These are phyloP conservation scores for Pterois miles DNA, from an alignment of 2,797 vertebrate genomes.

Conservation along the genomic window DNA sequence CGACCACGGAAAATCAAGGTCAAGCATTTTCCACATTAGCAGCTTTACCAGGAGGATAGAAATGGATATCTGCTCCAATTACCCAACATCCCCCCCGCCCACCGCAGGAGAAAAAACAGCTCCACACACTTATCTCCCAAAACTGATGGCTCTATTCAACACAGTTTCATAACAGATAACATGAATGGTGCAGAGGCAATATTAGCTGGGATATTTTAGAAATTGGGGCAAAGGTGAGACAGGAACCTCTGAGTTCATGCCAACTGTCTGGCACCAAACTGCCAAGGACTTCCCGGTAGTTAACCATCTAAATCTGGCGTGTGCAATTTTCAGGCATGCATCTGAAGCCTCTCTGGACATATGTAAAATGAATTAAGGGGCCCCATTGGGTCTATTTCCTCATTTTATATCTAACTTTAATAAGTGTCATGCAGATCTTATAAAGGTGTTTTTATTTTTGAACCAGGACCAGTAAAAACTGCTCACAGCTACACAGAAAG, in stretches of 20 bases:
- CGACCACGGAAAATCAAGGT: slow-evolving; percentile 75
- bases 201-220: slow-evolving; percentile 43
- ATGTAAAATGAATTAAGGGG: slow-evolving; percentile 21
- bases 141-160: slow-evolving; percentile 59
- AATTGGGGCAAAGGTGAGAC: slow-evolving; percentile 52
- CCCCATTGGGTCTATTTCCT: slow-evolving; percentile 5
- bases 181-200: slow-evolving; percentile 42
- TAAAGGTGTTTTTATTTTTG: slow-evolving; percentile 51
- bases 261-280: slow-evolving; percentile 51
- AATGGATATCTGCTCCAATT: slow-evolving; percentile 72
- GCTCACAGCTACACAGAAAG: slow-evolving; percentile 15
- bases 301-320: slow-evolving; percentile 13
- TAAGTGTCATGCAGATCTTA: slow-evolving; percentile 29
- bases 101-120: slow-evolving; percentile 34
- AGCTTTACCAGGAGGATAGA: slow-evolving; percentile 70
- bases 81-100: slow-evolving; percentile 27
- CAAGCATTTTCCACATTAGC: slow-evolving; percentile 80
- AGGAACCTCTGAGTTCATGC: slow-evolving; percentile 33
- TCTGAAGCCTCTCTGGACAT: slow-evolving; percentile 13
- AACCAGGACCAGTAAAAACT: slow-evolving; percentile 44
- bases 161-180: slow-evolving; percentile 51
- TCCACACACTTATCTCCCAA: slow-evolving; percentile 37
- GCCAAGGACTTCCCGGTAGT: slow-evolving; percentile 27
- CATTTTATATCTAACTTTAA: slow-evolving; percentile 35
- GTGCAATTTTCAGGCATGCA: slow-evolving; percentile 23